Conservation (phyloP, 1,140 invertebrate species). For the Tribolium castaneum region DNA sequence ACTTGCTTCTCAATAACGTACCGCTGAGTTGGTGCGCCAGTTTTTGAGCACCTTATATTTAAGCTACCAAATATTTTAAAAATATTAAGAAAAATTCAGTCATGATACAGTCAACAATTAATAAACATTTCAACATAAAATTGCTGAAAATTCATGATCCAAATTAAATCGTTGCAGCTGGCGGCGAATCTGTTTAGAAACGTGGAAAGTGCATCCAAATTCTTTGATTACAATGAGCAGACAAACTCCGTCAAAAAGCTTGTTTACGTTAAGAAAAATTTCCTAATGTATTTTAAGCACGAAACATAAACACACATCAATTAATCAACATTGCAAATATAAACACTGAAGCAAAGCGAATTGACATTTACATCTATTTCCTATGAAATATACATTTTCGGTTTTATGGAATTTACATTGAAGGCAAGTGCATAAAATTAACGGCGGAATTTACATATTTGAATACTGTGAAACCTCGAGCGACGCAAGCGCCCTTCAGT, state of each 20-base stretch:
- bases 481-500: neutral
- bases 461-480: neutral
- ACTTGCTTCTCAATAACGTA: no score
- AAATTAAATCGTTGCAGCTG: no score
- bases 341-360: slow-evolving; percentile 10
- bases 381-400: slow-evolving; percentile 34
- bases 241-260: neutral
- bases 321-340: slow-evolving; percentile 36
- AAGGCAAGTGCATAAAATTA: slow-evolving; percentile 25
- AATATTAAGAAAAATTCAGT: no score
- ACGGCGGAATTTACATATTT: slow-evolving; percentile 10
- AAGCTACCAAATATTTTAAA: no score
- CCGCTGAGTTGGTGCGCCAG: no score
- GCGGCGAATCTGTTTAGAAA: neutral
- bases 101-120: no score
- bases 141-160: no score
- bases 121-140: no score
- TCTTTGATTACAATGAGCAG: neutral
- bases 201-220: neutral
- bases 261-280: slow-evolving; percentile 32
- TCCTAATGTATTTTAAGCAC: slow-evolving; percentile 33
- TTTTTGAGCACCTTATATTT: no score
- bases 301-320: slow-evolving; percentile 33
- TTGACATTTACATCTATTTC: slow-evolving; percentile 34
- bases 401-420: slow-evolving; percentile 33